These are phyloP conservation scores for Aplocera efformata DNA, from an alignment of 2,888 invertebrate genomes.

Conservation along the genomic window DNA sequence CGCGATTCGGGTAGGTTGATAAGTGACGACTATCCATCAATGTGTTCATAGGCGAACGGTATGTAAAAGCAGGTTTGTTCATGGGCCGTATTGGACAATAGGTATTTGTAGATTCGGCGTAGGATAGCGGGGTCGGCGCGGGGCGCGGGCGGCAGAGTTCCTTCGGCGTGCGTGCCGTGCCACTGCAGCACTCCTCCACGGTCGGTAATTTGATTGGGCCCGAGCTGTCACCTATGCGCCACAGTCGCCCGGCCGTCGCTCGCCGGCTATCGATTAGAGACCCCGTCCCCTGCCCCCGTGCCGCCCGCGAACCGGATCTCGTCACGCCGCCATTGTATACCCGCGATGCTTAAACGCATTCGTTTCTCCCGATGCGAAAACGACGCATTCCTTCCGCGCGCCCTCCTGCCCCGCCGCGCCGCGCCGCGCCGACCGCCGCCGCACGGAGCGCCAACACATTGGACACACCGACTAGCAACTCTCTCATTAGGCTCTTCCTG, in stretches of 20 bases:
- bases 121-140: constrained; percentile 42
- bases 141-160: constrained; percentile 47
- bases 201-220: constrained; percentile 79
- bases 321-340: constrained; percentile 81
- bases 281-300: constrained; percentile 65
- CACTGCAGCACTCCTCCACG: constrained; percentile 70
- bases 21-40: constrained; percentile 58
- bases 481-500: constrained; percentile 65
- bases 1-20: constrained; percentile 50
- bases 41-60: constrained; percentile 49
- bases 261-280: constrained; percentile 80
- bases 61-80: constrained; percentile 27
- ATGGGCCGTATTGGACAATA: constrained; percentile 48
- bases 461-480: constrained; percentile 43
- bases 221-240: constrained; percentile 80
- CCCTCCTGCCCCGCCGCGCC: constrained; percentile 50
- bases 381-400: constrained; percentile 80
- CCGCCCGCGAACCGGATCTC: constrained; percentile 79
- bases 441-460: too few species aligned
- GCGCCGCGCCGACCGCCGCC: constrained; percentile 54
- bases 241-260: constrained; percentile 78
- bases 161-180: constrained; percentile 64
- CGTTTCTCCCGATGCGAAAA: constrained; percentile 81
- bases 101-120: constrained; percentile 46
- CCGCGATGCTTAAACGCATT: constrained; percentile 81